phyloP scores from a whole-genome alignment of 2,113 vertebrate species.

The Hippocampus guttulatus region DNA sequence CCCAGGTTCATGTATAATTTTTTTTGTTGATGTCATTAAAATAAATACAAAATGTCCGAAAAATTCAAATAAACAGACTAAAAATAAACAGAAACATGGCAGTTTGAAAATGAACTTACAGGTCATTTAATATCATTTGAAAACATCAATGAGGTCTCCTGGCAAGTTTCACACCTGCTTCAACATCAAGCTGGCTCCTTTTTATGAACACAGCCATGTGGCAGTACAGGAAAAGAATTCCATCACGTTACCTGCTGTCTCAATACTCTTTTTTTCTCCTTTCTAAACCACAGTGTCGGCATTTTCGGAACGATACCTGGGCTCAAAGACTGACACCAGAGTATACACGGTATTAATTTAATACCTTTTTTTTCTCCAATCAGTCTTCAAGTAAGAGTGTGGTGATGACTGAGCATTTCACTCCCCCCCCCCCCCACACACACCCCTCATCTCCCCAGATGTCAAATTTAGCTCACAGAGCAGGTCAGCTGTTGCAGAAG shows the following conservation, averaged over 20 bases:
- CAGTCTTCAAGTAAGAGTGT: neutral
- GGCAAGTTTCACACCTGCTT: no score
- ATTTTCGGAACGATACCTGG: conserved; percentile 93
- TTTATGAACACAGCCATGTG: no score
- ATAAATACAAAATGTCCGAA: no score
- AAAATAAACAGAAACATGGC: no score
- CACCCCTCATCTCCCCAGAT: conserved; percentile 63
- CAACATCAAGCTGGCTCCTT: no score
- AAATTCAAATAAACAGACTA: no score
- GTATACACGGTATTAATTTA: conserved; percentile 78
- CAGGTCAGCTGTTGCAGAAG: conserved; percentile 78
- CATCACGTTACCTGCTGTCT: neutral
- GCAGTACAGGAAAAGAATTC: neutral
- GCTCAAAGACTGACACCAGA: conserved; percentile 81
- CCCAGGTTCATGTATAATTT: no score
- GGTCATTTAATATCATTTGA: no score
- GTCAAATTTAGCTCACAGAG: conserved; percentile 79
- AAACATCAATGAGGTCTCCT: no score
- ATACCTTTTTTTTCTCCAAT: neutral
- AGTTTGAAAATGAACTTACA: no score
- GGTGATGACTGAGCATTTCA: neutral
- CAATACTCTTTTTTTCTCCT: neutral
- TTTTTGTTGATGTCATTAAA: no score
- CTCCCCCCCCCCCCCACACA: neutral
- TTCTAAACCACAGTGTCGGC: conserved; percentile 78